Evolutionary conservation across 2,113 vertebrate genomes (phyloP).

Genomic region (Amazona guildingii): DNA sequence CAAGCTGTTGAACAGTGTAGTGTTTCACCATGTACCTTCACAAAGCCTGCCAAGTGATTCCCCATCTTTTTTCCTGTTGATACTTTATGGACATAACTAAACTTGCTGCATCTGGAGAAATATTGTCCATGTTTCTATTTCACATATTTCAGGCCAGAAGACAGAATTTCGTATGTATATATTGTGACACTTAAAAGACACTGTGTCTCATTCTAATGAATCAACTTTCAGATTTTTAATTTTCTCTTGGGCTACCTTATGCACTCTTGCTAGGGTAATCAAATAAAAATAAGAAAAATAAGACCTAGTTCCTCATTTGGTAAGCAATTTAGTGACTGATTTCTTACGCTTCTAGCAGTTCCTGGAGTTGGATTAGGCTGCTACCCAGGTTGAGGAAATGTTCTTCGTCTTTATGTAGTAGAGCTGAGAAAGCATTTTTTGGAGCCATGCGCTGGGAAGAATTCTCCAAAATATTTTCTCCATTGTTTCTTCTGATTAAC

Average conservation of each 20-base stretch:
- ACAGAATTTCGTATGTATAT: neutral
- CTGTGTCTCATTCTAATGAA: neutral
- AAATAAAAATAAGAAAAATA: neutral
- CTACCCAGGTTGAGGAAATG: neutral
- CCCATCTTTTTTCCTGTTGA: neutral
- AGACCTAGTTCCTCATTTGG: neutral
- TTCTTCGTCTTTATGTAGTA: neutral
- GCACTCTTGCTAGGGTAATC: neutral
- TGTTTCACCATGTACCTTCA: neutral
- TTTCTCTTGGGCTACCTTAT: neutral
- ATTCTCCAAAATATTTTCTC: neutral
- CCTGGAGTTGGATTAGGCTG: neutral
- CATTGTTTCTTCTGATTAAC: neutral
- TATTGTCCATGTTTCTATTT: neutral
- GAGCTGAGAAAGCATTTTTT: neutral
- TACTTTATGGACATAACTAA: neutral
- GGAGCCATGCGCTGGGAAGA: neutral
- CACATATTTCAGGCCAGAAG: neutral
- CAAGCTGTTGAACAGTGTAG: neutral
- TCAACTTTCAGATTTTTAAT: neutral
- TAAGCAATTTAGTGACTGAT: neutral
- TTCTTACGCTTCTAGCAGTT: neutral
- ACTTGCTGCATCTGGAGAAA: neutral
- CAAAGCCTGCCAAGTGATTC: neutral
- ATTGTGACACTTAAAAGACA: neutral